These are phyloP conservation scores for Dipus sagitta DNA, from an alignment of 2,797 vertebrate species.

Conservation along the genomic window DNA sequence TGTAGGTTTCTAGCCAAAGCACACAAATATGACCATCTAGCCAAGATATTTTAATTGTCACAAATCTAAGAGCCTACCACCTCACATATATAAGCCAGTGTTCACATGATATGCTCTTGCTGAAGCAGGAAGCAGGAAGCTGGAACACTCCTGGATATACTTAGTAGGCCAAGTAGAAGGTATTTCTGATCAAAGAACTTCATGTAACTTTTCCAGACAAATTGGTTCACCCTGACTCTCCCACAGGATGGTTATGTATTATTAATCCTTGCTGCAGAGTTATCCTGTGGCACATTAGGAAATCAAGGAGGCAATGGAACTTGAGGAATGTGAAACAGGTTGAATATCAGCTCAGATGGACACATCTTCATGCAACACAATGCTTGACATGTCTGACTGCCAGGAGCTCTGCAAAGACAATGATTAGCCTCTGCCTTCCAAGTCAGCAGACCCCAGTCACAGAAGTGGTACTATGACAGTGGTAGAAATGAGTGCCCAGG, in stretches of 20 bases:
- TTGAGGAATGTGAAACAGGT: background rate
- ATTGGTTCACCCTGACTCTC: background rate
- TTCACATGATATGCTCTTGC: no score
- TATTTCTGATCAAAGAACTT: background rate
- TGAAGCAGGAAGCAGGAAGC: no score
- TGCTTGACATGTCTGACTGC: background rate
- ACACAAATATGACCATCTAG: background rate
- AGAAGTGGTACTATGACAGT: background rate
- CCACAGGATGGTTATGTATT: conserved; percentile 49
- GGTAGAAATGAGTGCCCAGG: no score
- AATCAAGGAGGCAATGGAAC: background rate
- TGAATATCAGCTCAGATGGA: rapidly evolving
- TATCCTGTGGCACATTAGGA: background rate
- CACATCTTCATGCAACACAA: background rate
- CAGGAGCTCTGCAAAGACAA: background rate
- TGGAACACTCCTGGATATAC: rapidly evolving
- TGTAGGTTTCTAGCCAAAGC: background rate
- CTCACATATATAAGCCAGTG: background rate
- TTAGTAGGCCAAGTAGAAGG: background rate
- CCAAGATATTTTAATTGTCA: background rate
- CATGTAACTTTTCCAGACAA: background rate
- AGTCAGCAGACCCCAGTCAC: background rate
- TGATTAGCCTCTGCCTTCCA: background rate
- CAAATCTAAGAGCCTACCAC: background rate
- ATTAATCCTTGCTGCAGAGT: background rate